These are phyloP conservation scores for Amphimallon solstitiale DNA, from an alignment of 2,888 invertebrate genomes.

Conservation along the genomic window DNA sequence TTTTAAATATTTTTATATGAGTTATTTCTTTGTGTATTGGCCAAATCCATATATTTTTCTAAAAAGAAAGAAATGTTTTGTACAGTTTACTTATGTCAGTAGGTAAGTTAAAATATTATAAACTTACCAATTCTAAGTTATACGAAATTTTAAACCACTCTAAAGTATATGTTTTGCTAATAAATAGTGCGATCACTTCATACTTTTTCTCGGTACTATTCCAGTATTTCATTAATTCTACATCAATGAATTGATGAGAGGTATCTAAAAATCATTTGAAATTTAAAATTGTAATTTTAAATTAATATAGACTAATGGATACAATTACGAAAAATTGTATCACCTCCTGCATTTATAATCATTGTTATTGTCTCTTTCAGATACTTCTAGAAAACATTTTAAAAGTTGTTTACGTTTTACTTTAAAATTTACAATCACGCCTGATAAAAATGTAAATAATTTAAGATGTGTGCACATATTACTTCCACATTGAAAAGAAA, in stretches of 20 bases:
- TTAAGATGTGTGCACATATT: too few relatives aligned
- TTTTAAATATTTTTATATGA: slow-evolving; percentile 48
- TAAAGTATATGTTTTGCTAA: slow-evolving; percentile 50
- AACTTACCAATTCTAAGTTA: slow-evolving; percentile 48
- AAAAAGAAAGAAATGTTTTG: slow-evolving; percentile 7
- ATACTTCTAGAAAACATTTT: too few relatives aligned
- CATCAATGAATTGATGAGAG: neutral
- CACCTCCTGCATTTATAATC: too few relatives aligned
- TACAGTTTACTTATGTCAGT: neutral
- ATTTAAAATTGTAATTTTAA: too few relatives aligned
- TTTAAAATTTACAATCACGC: too few relatives aligned
- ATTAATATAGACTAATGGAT: too few relatives aligned
- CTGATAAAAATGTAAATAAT: too few relatives aligned
- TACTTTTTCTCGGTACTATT: slow-evolving; percentile 40
- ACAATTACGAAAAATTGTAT: too few relatives aligned
- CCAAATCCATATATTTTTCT: slow-evolving; percentile 52
- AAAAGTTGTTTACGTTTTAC: too few relatives aligned
- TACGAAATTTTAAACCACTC: slow-evolving; percentile 55
- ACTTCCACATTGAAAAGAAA: too few relatives aligned
- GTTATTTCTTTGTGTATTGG: slow-evolving; percentile 47
- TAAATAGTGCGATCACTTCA: slow-evolving; percentile 51
- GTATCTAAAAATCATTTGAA: neutral
- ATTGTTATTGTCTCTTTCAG: too few relatives aligned
- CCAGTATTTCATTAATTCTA: slow-evolving; percentile 41
- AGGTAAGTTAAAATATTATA: neutral